Conservation (phyloP, 2,797 vertebrate genomes). For the Sebastes minor region DNA sequence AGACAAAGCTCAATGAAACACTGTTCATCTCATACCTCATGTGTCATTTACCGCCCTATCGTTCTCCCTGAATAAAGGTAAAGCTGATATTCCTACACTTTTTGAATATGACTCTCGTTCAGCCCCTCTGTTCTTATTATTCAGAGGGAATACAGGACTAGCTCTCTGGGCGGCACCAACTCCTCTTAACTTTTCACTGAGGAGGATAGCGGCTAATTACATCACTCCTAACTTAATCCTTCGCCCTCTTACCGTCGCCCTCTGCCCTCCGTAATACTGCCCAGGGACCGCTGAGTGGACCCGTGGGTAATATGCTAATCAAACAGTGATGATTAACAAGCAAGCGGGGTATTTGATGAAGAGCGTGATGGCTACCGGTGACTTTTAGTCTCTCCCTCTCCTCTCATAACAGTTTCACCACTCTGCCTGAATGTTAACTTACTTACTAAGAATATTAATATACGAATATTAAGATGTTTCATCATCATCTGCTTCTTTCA, state of each 20-base stretch:
- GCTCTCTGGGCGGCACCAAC: not conserved
- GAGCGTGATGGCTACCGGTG: conserved; percentile 4
- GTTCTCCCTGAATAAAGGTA: not conserved
- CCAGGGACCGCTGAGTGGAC: conserved; percentile 34
- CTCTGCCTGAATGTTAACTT: conserved; percentile 26
- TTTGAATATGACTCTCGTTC: not conserved
- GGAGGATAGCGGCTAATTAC: conserved; percentile 61
- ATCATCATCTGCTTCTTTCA: not conserved
- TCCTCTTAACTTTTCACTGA: conserved; percentile 32
- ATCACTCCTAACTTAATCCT: conserved; percentile 58
- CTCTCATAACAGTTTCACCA: not conserved
- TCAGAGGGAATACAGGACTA: conserved; percentile 11
- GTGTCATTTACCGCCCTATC: not conserved
- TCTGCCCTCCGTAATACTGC: conserved; percentile 36
- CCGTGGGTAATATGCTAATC: conserved; percentile 49
- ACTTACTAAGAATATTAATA: conserved; percentile 4
- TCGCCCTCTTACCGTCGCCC: conserved; percentile 11
- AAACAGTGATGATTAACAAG: conserved; percentile 59
- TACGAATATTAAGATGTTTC: not conserved
- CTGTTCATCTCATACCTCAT: not conserved
- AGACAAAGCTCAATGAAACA: not conserved
- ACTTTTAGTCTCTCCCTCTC: conserved; percentile 12
- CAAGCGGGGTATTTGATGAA: conserved; percentile 38
- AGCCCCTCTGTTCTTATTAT: conserved; percentile 9
- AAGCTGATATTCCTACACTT: not conserved